Evolutionary conservation across 2,797 vertebrate genomes (phyloP).

Genomic region (Rhinophrynus dorsalis): DNA sequence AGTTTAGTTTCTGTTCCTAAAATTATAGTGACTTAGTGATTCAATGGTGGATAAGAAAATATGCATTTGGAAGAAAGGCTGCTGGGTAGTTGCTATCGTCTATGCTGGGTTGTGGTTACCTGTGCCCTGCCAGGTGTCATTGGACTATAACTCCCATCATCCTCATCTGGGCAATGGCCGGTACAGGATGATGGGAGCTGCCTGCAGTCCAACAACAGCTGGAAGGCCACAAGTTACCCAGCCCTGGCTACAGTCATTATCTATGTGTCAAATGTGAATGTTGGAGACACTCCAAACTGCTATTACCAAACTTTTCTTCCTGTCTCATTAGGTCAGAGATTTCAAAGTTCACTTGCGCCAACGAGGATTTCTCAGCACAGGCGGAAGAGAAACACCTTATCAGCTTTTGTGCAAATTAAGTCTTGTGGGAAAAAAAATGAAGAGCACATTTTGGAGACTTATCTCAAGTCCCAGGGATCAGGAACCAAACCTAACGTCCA

Average conservation of each 20-base stretch:
- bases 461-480: constrained; percentile 39
- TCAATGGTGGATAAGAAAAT: background rate
- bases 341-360: constrained; percentile 67
- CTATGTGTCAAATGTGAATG: no score
- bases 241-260: background rate
- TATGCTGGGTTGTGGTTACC: no score
- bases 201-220: no score
- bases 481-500: constrained; percentile 28
- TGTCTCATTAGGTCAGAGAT: constrained; percentile 53
- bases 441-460: constrained; percentile 75
- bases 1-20: no score
- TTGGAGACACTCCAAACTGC: no score
- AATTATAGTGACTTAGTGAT: background rate
- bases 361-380: constrained; percentile 81
- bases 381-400: constrained; percentile 82
- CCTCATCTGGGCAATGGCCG: no score
- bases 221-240: no score
- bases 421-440: constrained; percentile 73
- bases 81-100: no score
- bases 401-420: constrained; percentile 86
- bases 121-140: no score
- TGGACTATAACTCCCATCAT: no score
- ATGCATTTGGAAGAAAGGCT: background rate
- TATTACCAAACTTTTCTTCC: constrained; percentile 55
- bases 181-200: background rate